A percentile compares a stretch with the other conserved stretches of the same genome.
phyloP scores from a whole-genome alignment of 2,888 invertebrate species.

The Aleiodes testaceus region DNA sequence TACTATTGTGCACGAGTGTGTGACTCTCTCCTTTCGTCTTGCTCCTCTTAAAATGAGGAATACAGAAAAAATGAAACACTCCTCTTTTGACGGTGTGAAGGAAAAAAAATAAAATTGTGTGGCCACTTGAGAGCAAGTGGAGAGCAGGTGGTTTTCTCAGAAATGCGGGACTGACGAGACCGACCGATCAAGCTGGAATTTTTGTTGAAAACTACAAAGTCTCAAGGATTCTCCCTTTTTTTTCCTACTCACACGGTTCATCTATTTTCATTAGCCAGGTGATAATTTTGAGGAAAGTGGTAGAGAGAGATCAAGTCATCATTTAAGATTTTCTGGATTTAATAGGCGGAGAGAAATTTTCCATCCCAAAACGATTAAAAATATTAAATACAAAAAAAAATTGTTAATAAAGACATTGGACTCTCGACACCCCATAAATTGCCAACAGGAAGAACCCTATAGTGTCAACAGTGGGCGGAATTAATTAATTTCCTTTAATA shows the following conservation, averaged over 20 bases:
- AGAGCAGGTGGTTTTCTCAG: constrained; percentile 25
- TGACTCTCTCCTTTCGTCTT: background rate
- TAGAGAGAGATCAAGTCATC: too few relatives aligned
- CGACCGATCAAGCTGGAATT: constrained; percentile 1
- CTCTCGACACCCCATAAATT: too few relatives aligned
- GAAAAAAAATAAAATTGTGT: constrained; percentile 1
- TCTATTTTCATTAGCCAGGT: too few relatives aligned
- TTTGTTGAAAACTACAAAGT: background rate
- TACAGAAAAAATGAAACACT: constrained; percentile 8
- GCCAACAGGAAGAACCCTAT: background rate
- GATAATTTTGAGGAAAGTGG: too few relatives aligned
- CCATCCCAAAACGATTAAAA: too few relatives aligned
- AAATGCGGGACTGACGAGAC: constrained; percentile 15
- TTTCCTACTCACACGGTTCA: background rate
- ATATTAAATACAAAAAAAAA: too few relatives aligned
- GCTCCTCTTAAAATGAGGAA: too few relatives aligned
- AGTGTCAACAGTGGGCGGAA: constrained; percentile 36
- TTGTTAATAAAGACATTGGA: too few relatives aligned
- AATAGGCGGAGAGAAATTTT: too few relatives aligned
- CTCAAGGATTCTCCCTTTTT: background rate
- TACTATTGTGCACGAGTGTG: constrained; percentile 1
- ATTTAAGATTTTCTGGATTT: too few relatives aligned
- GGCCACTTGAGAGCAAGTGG: constrained; percentile 19
- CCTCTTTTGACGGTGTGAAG: constrained; percentile 12
- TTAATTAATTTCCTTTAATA: constrained; percentile 27